Evolutionary conservation across 2,797 vertebrate genomes (phyloP).

Genomic region (Scolopax rusticola): DNA sequence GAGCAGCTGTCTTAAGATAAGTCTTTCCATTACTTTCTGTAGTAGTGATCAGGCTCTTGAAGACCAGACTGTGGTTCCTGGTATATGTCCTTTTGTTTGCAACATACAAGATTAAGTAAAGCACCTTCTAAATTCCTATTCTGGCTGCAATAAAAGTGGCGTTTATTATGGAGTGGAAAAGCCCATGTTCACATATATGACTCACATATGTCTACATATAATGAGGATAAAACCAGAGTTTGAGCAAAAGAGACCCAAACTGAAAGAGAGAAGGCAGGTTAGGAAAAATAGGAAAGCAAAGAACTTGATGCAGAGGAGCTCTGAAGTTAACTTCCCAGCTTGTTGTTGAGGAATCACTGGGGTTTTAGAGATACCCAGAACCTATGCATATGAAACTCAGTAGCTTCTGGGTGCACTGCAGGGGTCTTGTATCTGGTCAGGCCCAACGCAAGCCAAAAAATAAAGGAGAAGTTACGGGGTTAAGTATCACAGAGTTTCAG

Average conservation of each 20-base stretch:
- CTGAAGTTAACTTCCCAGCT: background rate
- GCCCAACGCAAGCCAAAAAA: background rate
- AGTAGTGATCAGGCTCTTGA: background rate
- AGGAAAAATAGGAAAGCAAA: background rate
- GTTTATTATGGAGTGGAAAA: background rate
- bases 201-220: background rate
- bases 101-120: background rate
- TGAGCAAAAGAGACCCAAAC: background rate
- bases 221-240: background rate
- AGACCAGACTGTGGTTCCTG: background rate
- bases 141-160: background rate
- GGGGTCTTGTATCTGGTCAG: background rate
- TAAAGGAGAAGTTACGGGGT: background rate
- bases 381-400: background rate
- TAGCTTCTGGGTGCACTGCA: background rate
- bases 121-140: background rate
- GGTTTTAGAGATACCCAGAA: background rate
- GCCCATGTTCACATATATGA: background rate
- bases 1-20: background rate
- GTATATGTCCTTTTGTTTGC: background rate
- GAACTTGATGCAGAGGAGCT: background rate
- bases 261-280: background rate
- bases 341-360: background rate
- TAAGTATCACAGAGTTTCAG: background rate
- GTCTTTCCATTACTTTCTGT: background rate